Percentiles rank a stretch among this genome's conserved stretches.
phyloP scores from a whole-genome alignment of 2,888 invertebrate genomes.

The Phyllotreta striolata region DNA sequence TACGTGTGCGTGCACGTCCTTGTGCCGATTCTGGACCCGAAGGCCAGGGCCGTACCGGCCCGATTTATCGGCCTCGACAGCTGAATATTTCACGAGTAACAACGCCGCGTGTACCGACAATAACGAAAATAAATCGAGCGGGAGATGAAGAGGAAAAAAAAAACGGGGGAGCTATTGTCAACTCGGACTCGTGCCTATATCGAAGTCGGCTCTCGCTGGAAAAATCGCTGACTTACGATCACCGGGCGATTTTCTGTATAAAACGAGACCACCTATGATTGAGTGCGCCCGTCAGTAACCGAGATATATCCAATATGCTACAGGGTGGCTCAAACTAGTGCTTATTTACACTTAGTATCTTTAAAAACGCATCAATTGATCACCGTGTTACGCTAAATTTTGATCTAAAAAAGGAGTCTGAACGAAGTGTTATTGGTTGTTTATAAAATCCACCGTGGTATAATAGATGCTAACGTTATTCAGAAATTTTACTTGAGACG shows the following conservation, averaged over 20 bases:
- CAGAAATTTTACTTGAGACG: conserved; percentile 16
- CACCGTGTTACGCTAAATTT: too few species aligned
- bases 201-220: conserved; percentile 47
- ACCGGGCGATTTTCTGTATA: conserved; percentile 46
- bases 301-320: background rate
- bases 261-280: conserved; percentile 54
- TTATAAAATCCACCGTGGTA: background rate
- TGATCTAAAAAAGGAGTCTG: too few species aligned
- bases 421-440: too few species aligned
- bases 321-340: background rate
- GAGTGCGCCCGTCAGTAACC: conserved; percentile 8
- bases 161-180: conserved; percentile 52
- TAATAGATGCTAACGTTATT: conserved; percentile 19
- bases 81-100: conserved; percentile 36
- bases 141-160: conserved; percentile 13
- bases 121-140: conserved; percentile 40
- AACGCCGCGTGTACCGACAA: conserved; percentile 34
- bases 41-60: conserved; percentile 20
- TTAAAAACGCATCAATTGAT: too few species aligned
- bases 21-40: conserved; percentile 27
- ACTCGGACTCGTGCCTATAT: conserved; percentile 49
- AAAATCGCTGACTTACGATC: conserved; percentile 53
- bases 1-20: conserved; percentile 37
- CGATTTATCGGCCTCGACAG: conserved; percentile 13
- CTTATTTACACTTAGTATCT: background rate